Base-by-base conservation (phyloP, 2,113 vertebrate genomes). In the Nanger granti region DNA sequence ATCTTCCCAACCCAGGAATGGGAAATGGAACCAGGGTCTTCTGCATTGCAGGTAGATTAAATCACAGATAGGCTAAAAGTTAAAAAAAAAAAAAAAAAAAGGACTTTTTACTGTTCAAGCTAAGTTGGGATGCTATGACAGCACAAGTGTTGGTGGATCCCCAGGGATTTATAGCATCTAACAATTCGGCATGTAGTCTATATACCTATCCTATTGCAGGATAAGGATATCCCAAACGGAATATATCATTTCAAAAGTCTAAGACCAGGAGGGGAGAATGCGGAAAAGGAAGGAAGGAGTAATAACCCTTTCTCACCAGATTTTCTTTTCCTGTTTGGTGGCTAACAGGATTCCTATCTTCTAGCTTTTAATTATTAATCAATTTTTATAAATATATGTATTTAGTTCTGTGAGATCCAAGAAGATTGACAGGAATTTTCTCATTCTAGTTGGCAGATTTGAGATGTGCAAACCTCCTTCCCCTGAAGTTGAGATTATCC, bases 341-440 rank as follows among this genome's bases (percentile, higher is more conserved):
- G n/a, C 52, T 82, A 64, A 73, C n/a, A 94, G 47, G 54, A 89
- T 82, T 93, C 59, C 47, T 4, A 47, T 15, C 18, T 80, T 89
- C 64, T 97, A 64, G 49, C 37, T 92, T 95, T 93, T 87, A 64
- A 31, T 91, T 86, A 69, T 4, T 76, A 49, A 28, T 79, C 69
- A 73, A 14, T 88, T 91, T 97, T 88, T 82, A 92, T 66, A 55
- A 94, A 59, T 93, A 37, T 96, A 80, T 85, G 34, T 41, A 52
- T n/a, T 88, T 93, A 83, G 82, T 94, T 94, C 34, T 96, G 37
- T 87, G 76, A 83, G 14, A 24, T 93, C 59, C 41, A 86, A 95
- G 83, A 64, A 76, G 29, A 85, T 34, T 44, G 24, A 47, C 52
- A 44, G 44, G 28, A 82, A 24, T 97, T 87, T 84, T 87, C n/a